These are phyloP conservation scores for Sphaerophoria rueppellii DNA, from an alignment of 2,888 invertebrate species.

Conservation along the genomic window DNA sequence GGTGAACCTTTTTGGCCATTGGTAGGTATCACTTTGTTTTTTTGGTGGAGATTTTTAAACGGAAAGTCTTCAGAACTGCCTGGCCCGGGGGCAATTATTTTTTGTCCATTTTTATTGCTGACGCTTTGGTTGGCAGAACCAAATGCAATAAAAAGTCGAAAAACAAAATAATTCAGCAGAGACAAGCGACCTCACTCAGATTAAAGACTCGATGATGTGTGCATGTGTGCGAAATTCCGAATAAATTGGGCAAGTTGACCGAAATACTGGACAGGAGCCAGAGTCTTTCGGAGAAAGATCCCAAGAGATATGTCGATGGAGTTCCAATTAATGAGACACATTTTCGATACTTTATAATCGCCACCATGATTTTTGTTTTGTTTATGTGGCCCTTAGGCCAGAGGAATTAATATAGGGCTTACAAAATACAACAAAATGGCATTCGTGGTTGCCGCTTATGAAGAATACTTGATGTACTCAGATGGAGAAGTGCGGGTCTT, in stretches of 20 bases:
- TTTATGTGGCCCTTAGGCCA: slow-evolving; percentile 1
- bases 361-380: slow-evolving; percentile 43
- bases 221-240: slow-evolving; percentile 65
- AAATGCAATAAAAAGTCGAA: neutral
- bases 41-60: slow-evolving; percentile 24
- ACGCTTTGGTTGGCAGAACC: slow-evolving; percentile 36
- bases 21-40: slow-evolving; percentile 46
- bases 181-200: slow-evolving; percentile 49
- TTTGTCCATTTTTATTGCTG: slow-evolving; percentile 70
- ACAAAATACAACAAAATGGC: neutral
- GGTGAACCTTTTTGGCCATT: slow-evolving; percentile 60
- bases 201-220: slow-evolving; percentile 21
- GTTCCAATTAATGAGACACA: slow-evolving; percentile 74
- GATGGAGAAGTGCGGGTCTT: neutral
- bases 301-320: slow-evolving; percentile 70
- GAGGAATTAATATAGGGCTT: neutral
- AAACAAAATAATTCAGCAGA: slow-evolving; percentile 6
- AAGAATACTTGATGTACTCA: neutral
- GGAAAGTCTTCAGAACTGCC: slow-evolving; percentile 16
- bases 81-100: slow-evolving; percentile 59
- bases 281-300: slow-evolving; percentile 58
- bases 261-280: slow-evolving; percentile 11
- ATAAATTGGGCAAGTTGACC: slow-evolving; percentile 68
- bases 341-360: slow-evolving; percentile 73
- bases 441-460: neutral